Base-by-base conservation (phyloP, 2,888 invertebrate genomes). In the Limenitis arthemis region DNA sequence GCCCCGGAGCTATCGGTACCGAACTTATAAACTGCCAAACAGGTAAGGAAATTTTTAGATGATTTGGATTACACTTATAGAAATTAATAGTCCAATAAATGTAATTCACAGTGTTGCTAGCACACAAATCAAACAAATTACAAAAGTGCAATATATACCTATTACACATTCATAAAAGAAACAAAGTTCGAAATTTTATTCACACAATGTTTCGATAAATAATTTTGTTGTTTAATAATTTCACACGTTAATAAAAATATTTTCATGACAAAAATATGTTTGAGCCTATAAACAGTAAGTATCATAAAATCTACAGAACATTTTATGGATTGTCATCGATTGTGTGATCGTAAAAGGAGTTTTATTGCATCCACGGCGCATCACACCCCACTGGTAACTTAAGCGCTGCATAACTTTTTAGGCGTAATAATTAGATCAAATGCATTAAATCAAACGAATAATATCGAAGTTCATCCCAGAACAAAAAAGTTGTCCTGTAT, bases 281-380 rank as follows among this genome's bases (percentile, higher is more conserved):
- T 33, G 8, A 29, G 29, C 41, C 47, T 47, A 40, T 51, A 49
- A 52, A 47, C 49, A 56, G 51, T 49, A 57, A 54, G 53, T 54
- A 58, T 50, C 37, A 48, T 43, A 41, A 50, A 39, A 28, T 48
- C 36, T 50, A 47, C 37, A 43, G 43, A 54, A 40, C 36, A 34
- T 47, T 50, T 54, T 54, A 54, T 50, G 39, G 44, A 33, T 49
- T 49, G 43, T 50, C 47, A 54, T 54, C 40, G 56, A 52, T 38
- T 39, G 51, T 56, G 50, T 33, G 54, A 54, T 55, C 49, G 48
- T 53, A 52, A 54, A 48, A 46, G 51, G 39, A 53, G 40, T 54
- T 59, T 59, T 59, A 59, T 56, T 51, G 53, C 53, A 54, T 47
- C 36, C 50, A 52, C n/a, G n/a, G n/a, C n/a, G n/a, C n/a, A n/a